Percentiles rank a stretch among this genome's conserved stretches.
Evolutionary conservation across 2,797 vertebrate species (phyloP).

Genomic region (Phrynocephalus vlangalii): DNA sequence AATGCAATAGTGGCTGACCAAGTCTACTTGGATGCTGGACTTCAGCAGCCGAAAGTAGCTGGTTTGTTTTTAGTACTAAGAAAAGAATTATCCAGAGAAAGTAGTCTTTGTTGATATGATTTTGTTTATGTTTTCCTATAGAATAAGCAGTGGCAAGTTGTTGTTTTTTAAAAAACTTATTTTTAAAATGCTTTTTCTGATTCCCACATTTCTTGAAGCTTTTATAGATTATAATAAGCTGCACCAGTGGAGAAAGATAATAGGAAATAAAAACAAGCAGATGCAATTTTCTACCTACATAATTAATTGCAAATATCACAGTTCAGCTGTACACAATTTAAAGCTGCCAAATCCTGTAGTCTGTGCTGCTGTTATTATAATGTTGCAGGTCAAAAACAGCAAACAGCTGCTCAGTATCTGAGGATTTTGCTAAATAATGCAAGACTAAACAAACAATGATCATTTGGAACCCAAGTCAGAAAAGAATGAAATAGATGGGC

Average conservation of each 20-base stretch:
- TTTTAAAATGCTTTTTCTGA: not conserved
- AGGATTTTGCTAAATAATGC: slow-evolving; percentile 72
- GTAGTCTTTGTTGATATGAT: slow-evolving; percentile 23
- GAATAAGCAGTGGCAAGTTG: not conserved
- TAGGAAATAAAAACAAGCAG: slow-evolving; percentile 70
- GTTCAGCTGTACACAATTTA: slow-evolving; percentile 60
- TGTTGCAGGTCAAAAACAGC: slow-evolving; percentile 67
- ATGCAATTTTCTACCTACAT: slow-evolving; percentile 63
- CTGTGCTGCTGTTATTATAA: slow-evolving; percentile 62
- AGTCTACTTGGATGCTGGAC: not conserved
- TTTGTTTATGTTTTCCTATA: slow-evolving; percentile 21
- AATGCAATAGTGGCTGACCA: not conserved
- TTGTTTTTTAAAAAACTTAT: not conserved
- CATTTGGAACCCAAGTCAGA: slow-evolving; percentile 46
- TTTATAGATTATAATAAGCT: slow-evolving; percentile 56
- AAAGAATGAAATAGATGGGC: slow-evolving; percentile 43
- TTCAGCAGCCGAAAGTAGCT: not conserved
- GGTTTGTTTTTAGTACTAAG: slow-evolving; percentile 19
- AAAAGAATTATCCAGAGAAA: slow-evolving; percentile 9
- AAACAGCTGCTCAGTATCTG: slow-evolving; percentile 70
- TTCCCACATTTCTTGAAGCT: slow-evolving; percentile 50
- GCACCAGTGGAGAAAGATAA: slow-evolving; percentile 61
- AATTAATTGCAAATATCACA: slow-evolving; percentile 70
- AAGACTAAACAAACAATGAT: slow-evolving; percentile 57
- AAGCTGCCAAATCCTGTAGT: slow-evolving; percentile 64